phyloP scores from a whole-genome alignment of 2,888 invertebrate species.

The Neoascia interrupta region DNA sequence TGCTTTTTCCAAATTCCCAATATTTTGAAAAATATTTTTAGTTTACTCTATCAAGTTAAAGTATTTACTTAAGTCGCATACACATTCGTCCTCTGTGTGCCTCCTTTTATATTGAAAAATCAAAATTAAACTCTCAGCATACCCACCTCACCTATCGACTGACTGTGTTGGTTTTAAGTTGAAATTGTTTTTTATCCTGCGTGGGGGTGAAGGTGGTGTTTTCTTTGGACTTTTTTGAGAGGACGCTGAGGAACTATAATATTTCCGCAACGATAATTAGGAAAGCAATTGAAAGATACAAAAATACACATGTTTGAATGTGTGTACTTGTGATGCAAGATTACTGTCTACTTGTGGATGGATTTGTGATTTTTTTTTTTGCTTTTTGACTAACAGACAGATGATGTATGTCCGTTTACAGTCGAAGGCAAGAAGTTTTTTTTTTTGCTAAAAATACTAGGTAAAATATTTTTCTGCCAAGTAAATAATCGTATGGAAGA shows the following conservation, averaged over 20 bases:
- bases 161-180: too few species aligned
- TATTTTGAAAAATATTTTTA: constrained; percentile 74
- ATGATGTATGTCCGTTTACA: constrained; percentile 27
- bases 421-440: constrained; percentile 48
- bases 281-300: constrained; percentile 17
- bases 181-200: background rate
- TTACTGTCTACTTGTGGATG: constrained; percentile 22
- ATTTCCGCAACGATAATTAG: constrained; percentile 32
- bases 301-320: constrained; percentile 8
- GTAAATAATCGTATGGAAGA: constrained; percentile 11
- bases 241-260: background rate
- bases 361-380: background rate
- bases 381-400: constrained; percentile 10
- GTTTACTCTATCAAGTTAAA: constrained; percentile 76
- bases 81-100: constrained; percentile 17
- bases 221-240: constrained; percentile 5
- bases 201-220: background rate
- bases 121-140: too few species aligned
- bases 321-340: constrained; percentile 21
- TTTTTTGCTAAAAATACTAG: constrained; percentile 47
- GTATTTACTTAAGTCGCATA: constrained; percentile 32
- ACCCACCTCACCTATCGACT: too few species aligned
- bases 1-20: constrained; percentile 39
- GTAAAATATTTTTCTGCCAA: constrained; percentile 22
- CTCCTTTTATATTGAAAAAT: constrained; percentile 18